Conservation (phyloP, 1,140 invertebrate genomes). For the Scaptomyza pallida region DNA sequence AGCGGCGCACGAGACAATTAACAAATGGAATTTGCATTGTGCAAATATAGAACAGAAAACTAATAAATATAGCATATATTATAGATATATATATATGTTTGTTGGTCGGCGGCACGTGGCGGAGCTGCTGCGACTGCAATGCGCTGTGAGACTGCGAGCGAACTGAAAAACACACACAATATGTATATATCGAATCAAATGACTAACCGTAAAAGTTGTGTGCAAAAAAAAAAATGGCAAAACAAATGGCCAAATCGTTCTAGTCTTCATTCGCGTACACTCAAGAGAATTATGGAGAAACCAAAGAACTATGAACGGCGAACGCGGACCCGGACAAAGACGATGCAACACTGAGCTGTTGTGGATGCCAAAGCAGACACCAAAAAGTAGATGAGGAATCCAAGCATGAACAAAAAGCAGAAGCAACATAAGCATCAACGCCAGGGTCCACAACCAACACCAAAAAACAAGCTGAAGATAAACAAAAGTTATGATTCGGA, state of each 20-base stretch:
- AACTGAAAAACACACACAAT: constrained; percentile 29
- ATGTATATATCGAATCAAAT: constrained; percentile 43
- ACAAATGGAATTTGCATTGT: constrained; percentile 41
- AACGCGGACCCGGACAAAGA: constrained; percentile 52
- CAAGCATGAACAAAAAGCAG: constrained; percentile 2
- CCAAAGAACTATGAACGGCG: constrained; percentile 15
- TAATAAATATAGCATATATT: constrained; percentile 11
- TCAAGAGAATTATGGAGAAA: constrained; percentile 10
- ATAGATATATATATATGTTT: neutral
- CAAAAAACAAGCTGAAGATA: constrained; percentile 64
- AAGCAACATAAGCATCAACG: constrained; percentile 9
- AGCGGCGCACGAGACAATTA: constrained; percentile 47
- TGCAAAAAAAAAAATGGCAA: constrained; percentile 36
- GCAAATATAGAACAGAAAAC: constrained; percentile 11
- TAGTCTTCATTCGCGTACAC: neutral
- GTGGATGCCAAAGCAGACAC: constrained; percentile 11
- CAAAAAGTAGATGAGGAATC: constrained; percentile 24
- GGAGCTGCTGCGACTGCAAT: constrained; percentile 27
- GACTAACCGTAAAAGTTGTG: constrained; percentile 30
- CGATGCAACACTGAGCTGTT: constrained; percentile 45
- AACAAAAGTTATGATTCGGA: constrained; percentile 79
- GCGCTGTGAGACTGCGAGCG: constrained; percentile 27
- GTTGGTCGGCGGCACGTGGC: constrained; percentile 3
- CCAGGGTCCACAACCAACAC: neutral
- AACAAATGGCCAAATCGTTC: neutral